These are phyloP conservation scores for Stenopsyche tienmushanensis DNA, from an alignment of 1,140 invertebrate species.

Conservation along the genomic window DNA sequence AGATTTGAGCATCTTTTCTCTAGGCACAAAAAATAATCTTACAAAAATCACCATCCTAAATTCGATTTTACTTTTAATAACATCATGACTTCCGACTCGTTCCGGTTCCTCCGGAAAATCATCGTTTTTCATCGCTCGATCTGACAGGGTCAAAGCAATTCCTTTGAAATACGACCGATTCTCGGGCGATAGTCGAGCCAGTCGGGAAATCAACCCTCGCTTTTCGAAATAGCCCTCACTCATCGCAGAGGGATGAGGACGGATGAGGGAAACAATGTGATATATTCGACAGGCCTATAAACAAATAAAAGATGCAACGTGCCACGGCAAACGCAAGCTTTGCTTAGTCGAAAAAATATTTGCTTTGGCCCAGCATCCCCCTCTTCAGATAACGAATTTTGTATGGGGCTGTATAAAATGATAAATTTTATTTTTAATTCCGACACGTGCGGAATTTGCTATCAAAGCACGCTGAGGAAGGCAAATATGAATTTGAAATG, in stretches of 20 bases:
- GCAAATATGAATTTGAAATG: no score
- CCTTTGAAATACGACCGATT: not conserved
- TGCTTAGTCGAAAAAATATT: not conserved
- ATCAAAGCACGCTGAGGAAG: no score
- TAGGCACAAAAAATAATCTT: no score
- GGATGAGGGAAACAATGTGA: not conserved
- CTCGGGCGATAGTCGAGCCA: not conserved
- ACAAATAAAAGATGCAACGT: slow-evolving; percentile 7
- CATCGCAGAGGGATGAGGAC: not conserved
- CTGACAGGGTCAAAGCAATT: no score
- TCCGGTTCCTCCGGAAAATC: no score
- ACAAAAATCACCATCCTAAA: no score
- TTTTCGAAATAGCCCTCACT: not conserved
- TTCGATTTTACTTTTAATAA: no score
- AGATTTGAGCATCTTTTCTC: no score
- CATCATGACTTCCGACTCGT: no score
- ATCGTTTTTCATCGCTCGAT: no score
- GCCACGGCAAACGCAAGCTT: not conserved
- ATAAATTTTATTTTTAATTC: no score
- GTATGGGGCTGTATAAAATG: not conserved
- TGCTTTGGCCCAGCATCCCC: not conserved
- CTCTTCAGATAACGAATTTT: slow-evolving; percentile 7
- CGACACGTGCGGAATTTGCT: no score
- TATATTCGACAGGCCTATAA: slow-evolving; percentile 8
- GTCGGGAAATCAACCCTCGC: slow-evolving; percentile 4